These are phyloP conservation scores for Porites lutea DNA, from an alignment of 64 coral and sea anemone species.

Conservation along the genomic window DNA sequence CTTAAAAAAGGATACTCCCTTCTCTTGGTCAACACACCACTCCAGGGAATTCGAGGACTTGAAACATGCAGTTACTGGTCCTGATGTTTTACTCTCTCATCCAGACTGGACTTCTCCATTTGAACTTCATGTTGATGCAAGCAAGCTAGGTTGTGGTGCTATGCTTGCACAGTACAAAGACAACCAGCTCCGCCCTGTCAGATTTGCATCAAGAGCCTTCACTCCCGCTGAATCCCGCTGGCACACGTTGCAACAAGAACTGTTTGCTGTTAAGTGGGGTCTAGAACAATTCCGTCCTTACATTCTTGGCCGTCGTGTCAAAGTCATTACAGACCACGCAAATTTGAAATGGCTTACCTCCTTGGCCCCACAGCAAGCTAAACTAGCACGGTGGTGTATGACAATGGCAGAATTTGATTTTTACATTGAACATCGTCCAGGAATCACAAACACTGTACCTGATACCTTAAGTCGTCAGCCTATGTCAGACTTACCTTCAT, in stretches of 20 bases:
- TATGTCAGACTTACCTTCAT: not conserved
- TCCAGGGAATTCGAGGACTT: slow-evolving; percentile 20
- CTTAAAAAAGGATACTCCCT: slow-evolving; percentile 4
- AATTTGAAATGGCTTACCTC: too few species aligned
- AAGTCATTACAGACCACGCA: slow-evolving; percentile 48
- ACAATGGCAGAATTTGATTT: too few species aligned
- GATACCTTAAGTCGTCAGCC: not conserved
- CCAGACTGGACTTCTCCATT: slow-evolving; percentile 19
- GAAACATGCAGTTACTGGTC: slow-evolving; percentile 6
- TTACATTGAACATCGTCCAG: too few species aligned
- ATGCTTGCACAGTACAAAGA: slow-evolving; percentile 33
- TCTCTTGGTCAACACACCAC: not conserved
- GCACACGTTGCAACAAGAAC: too few species aligned
- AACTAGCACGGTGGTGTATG: too few species aligned
- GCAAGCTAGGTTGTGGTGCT: slow-evolving; percentile 29
- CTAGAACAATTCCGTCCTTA: too few species aligned
- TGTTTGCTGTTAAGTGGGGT: too few species aligned
- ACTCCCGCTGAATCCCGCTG: too few species aligned
- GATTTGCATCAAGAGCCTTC: too few species aligned
- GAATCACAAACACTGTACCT: not conserved
- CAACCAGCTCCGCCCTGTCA: not conserved
- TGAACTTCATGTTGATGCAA: slow-evolving; percentile 32
- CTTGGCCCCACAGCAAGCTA: too few species aligned
- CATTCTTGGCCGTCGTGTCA: slow-evolving; percentile 18
- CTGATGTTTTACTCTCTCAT: slow-evolving; percentile 9